Evolutionary conservation across 2,888 invertebrate species (phyloP).

Genomic region (Lepidocyrtinus sp.): DNA sequence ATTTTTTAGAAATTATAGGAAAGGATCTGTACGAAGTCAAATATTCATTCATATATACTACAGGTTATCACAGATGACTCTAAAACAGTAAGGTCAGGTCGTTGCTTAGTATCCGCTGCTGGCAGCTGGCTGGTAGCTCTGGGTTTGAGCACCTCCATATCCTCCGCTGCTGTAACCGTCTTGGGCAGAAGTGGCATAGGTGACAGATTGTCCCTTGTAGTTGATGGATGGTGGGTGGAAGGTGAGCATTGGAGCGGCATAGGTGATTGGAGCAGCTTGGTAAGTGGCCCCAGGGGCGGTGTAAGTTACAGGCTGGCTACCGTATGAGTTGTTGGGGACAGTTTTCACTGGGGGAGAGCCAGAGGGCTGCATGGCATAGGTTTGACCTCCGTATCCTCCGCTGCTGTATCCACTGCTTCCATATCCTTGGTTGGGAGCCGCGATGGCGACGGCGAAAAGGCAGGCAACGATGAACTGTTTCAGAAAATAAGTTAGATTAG

Average conservation of each 20-base stretch:
- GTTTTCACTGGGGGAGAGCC: conserved; percentile 16
- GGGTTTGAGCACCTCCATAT: neutral
- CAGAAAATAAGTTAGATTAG: neutral
- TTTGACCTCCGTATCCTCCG: conserved; percentile 28
- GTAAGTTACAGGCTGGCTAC: conserved; percentile 21
- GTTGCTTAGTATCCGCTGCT: conserved; percentile 13
- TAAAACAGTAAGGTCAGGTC: neutral
- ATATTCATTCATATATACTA: too few species aligned
- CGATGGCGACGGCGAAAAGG: conserved; percentile 34
- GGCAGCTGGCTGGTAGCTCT: conserved; percentile 37
- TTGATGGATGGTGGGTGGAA: conserved; percentile 42
- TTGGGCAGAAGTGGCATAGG: conserved; percentile 28
- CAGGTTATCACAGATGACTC: conserved; percentile 14
- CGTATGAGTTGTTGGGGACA: conserved; percentile 28
- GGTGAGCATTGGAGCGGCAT: conserved; percentile 46
- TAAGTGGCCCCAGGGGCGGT: conserved; percentile 50
- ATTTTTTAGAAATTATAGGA: too few species aligned
- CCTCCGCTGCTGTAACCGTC: conserved; percentile 16
- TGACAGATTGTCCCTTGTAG: conserved; percentile 52
- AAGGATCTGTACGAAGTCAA: too few species aligned
- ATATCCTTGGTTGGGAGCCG: conserved; percentile 21
- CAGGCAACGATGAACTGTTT: conserved; percentile 32
- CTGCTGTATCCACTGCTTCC: conserved; percentile 5
- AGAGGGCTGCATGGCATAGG: conserved; percentile 14
- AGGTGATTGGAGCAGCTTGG: conserved; percentile 41